Evolutionary conservation across 2,888 invertebrate genomes (phyloP), one percentile per base, ranked within the genome.

Genomic region (Melieria omissa): DNA sequence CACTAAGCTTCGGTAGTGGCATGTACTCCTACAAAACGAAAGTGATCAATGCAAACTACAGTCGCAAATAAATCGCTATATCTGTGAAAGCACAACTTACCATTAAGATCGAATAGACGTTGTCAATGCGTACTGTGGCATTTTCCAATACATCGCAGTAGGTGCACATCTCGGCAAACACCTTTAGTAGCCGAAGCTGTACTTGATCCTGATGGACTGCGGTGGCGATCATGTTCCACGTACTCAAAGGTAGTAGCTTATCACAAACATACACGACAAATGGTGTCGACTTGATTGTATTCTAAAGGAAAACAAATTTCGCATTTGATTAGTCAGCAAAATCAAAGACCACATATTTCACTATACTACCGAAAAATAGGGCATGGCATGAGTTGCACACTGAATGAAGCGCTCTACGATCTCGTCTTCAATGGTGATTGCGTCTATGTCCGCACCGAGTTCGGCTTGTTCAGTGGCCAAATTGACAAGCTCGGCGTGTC

Each of bases 391-490:
- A 81, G 93, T 93, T 67, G 95, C 91, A 87, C 97, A 97, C 81
- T 95, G 93, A 77, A 96, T 90, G 60, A 98, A 90, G 82, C 95
- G 89, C 81, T 93, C 93, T 12, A 92, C 88, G 86, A 91, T 91
- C 84, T 96, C 95, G 73, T 91, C 90, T 78, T 93, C 91, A 5
- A 86, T 84, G 49, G 84, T 84, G 61, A 86, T 83, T 2, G 82
- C 80, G 71, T 87, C 87, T 67, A 89, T 89, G 70, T 90, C 88
- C 74, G 92, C 90, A 81, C 93, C 92, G 77, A 97, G 89, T 84
- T 97, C 96, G 10, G 96, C 94, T 83, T 97, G 93, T 77, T 95
- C 94, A 14, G 93, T 92, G 10, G 97, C 92, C 77, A 97, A 90
- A 78, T 95, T 93, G 9, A 97, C 92, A 46, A 98, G 88, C 85